Evolutionary conservation across 2,113 vertebrate species (phyloP), one percentile per base, ranked within the genome.

Genomic region (Polyodon spathula): DNA sequence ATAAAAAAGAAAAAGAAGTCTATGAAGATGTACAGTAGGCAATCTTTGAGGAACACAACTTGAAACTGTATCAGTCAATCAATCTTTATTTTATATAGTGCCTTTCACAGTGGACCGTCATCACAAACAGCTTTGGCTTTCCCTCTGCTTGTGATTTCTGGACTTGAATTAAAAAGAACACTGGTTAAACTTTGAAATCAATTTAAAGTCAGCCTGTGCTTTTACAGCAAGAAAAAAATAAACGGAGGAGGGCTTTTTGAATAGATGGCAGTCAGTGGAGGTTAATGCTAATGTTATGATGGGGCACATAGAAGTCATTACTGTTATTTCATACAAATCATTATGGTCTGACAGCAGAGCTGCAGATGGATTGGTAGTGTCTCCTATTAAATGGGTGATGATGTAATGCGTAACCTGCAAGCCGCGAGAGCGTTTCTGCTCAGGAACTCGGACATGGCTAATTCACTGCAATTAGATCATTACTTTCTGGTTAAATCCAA

Each of bases 401-500:
- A 71, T 67, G 73, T 63, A 68, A 66, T 37, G 14, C 59, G 59
- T 48, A 56, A 60, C 59, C 48, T 58, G n/a, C 58, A 51, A 72
- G 69, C 37, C 37, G 37, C 8, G 59, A 48, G 59, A 17, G 16
- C 38, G 37, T 58, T 58, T 63, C 58, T n/a, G 57, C 43, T 16
- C 51, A 48, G 46, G 43, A 65, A 60, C 60, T 67, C 40, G 63
- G 63, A 62, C 6, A 58, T 60, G 61, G 66, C 68, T 73, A 65
- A 74, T 76, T 76, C 66, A 64, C 53, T 64, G 66, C 68, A 74
- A 74, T 80, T 76, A 71, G 46, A 67, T 61, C 51, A 63, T 66
- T 46, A 41, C 65, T 68, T 69, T 71, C 64, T 46, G 64, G 65
- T 76, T 69, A 70, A 64, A 59, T 14, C 10, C 10, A 56, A 59